Conservation (phyloP, 2,888 invertebrate species). For the Ormyrus pomaceus region DNA sequence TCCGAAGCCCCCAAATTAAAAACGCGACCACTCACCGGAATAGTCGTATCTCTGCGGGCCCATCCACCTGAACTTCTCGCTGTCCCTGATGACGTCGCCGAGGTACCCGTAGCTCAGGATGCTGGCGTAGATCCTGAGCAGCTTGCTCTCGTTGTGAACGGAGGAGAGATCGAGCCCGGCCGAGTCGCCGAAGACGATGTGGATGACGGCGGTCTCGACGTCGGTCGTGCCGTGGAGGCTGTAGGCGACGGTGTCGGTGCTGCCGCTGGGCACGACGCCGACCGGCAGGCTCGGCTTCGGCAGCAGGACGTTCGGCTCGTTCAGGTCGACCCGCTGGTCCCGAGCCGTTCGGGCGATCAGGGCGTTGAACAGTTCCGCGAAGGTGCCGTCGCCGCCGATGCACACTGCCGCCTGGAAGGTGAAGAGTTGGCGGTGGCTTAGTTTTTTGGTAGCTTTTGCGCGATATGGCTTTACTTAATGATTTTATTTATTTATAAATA, state of each 20-base stretch:
- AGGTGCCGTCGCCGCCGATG: conserved; percentile 92
- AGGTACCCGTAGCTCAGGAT: conserved; percentile 90
- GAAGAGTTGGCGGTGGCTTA: too few relatives aligned
- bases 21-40: conserved; percentile 78
- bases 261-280: conserved; percentile 86
- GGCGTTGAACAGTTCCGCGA: conserved; percentile 88
- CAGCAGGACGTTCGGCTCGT: conserved; percentile 76
- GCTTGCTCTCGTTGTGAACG: conserved; percentile 80
- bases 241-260: conserved; percentile 88
- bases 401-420: conserved; percentile 83
- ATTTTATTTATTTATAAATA: too few relatives aligned
- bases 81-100: conserved; percentile 88
- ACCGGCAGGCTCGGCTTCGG: conserved; percentile 78
- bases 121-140: conserved; percentile 84
- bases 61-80: conserved; percentile 90
- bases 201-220: conserved; percentile 87
- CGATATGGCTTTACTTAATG: too few relatives aligned
- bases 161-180: conserved; percentile 87
- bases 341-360: conserved; percentile 79
- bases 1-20: not conserved
- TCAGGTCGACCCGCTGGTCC: conserved; percentile 77
- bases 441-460: too few relatives aligned
- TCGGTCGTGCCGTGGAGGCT: conserved; percentile 89
- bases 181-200: conserved; percentile 87
- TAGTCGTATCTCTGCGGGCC: conserved; percentile 90